These are phyloP conservation scores for Bradypus variegatus DNA, from an alignment of 2,797 vertebrate genomes.

Conservation along the genomic window DNA sequence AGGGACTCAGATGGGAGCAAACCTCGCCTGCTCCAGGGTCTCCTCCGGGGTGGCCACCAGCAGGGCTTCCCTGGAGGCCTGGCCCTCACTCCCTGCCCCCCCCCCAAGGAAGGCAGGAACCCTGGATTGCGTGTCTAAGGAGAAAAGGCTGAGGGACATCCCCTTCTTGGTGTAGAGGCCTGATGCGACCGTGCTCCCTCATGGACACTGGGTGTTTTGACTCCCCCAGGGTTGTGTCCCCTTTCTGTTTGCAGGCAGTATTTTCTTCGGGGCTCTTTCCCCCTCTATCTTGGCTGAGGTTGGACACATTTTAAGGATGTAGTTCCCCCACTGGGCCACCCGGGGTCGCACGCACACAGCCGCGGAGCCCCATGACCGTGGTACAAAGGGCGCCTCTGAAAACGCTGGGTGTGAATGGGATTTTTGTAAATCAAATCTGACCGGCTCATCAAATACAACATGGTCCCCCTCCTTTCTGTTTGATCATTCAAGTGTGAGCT, in stretches of 20 bases:
- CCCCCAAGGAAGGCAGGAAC: not conserved
- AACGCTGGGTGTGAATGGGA: not conserved
- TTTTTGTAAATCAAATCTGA: no score
- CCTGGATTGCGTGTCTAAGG: not conserved
- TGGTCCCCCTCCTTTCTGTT: not conserved
- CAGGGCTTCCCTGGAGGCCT: not conserved
- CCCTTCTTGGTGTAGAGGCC: not conserved
- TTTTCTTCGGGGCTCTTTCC: not conserved
- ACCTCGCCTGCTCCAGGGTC: not conserved
- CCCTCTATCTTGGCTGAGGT: accelerated
- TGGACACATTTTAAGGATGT: not conserved
- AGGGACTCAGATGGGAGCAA: not conserved
- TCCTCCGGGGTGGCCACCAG: not conserved
- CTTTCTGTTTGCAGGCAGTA: not conserved
- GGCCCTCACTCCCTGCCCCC: not conserved
- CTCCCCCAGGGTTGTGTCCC: not conserved
- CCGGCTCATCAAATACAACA: no score
- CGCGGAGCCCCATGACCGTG: not conserved
- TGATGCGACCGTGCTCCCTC: not conserved
- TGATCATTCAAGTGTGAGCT: accelerated
- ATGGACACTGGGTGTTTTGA: not conserved
- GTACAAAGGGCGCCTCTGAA: no score
- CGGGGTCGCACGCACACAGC: not conserved
- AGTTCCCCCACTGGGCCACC: not conserved
- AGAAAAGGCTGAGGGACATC: accelerated